Evolutionary conservation across 2,797 vertebrate species (phyloP).

Genomic region (Pyrocephalus nanus): DNA sequence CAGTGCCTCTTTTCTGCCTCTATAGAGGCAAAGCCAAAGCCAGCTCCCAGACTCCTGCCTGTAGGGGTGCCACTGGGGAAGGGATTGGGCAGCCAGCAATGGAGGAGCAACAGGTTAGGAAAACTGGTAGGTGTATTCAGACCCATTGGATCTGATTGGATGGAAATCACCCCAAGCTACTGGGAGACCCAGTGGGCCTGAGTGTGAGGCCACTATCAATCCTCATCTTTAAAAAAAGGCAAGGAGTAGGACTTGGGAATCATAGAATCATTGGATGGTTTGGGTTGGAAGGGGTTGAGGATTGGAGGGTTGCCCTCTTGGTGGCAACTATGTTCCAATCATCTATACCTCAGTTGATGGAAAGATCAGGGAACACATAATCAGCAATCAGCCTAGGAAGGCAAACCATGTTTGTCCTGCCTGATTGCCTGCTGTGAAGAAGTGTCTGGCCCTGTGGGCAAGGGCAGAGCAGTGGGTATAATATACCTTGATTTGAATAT

Average conservation of each 20-base stretch:
- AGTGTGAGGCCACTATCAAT: not conserved
- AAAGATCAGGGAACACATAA: not conserved
- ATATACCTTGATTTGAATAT: not conserved
- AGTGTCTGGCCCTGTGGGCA: not conserved
- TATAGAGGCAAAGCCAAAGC: not conserved
- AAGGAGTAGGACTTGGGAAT: not conserved
- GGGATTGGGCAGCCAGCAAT: not conserved
- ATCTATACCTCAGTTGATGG: not conserved
- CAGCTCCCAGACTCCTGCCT: not conserved
- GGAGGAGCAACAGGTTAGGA: not conserved
- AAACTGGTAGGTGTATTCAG: not conserved
- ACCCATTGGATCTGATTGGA: not conserved
- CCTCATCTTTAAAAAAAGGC: not conserved
- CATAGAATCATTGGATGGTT: not conserved
- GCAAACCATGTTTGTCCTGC: not conserved
- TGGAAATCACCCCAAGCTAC: not conserved
- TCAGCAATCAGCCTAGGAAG: not conserved
- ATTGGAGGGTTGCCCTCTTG: not conserved
- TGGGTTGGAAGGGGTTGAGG: not conserved
- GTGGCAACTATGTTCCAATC: not conserved
- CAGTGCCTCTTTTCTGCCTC: not conserved
- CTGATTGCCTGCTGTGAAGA: not conserved
- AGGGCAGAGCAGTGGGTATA: not conserved
- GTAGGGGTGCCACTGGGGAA: fast-evolving
- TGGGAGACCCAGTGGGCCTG: not conserved